Conservation (phyloP, 2,797 vertebrate genomes). For the Sarcoramphus papa region DNA sequence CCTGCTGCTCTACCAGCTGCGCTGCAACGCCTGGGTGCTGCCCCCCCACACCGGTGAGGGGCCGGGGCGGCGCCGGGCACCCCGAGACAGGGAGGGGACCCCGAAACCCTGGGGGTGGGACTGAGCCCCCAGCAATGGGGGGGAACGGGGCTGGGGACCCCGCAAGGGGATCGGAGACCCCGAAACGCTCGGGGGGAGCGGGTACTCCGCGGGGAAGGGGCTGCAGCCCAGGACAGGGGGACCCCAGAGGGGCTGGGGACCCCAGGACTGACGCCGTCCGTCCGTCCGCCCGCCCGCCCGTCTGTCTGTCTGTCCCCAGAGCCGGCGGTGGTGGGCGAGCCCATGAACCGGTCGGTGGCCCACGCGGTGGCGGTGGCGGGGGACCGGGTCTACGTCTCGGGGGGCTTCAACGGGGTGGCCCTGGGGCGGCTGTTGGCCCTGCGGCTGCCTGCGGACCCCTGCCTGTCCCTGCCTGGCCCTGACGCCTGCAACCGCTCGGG, state of each 20-base stretch:
- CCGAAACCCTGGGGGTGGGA: not conserved
- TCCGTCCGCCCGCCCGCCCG: too few species aligned
- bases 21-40: slow-evolving; percentile 90
- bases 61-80: not conserved
- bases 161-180: not conserved
- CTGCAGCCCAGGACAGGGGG: not conserved
- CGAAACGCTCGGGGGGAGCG: not conserved
- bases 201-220: not conserved
- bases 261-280: too few species aligned
- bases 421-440: not conserved
- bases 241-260: too few species aligned
- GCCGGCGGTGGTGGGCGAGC: not conserved
- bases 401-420: not conserved
- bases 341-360: not conserved
- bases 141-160: too few species aligned
- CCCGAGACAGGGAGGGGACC: not conserved
- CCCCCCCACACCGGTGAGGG: not conserved
- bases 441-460: not conserved
- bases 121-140: too few species aligned
- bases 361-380: not conserved
- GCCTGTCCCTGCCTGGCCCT: not conserved
- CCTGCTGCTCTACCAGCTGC: slow-evolving; percentile 88
- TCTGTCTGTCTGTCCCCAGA: not conserved
- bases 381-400: not conserved
- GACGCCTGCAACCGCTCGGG: not conserved